Evolutionary conservation across 2,113 vertebrate species (phyloP).

Genomic region (Amphiprion percula): DNA sequence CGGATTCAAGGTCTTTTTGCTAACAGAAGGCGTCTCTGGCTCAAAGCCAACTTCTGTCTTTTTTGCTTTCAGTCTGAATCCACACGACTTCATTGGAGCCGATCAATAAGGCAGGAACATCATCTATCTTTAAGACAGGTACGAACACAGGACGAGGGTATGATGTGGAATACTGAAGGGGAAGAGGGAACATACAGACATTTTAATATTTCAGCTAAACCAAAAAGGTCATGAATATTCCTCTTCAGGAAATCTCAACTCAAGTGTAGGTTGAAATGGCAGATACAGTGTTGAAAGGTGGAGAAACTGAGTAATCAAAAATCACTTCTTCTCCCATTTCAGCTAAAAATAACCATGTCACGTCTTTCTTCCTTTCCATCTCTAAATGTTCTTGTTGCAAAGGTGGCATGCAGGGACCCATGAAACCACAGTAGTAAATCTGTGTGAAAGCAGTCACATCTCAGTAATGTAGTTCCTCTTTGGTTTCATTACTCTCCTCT

Average conservation of each 20-base stretch:
- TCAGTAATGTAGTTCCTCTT: background rate
- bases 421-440: background rate
- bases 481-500: background rate
- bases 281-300: background rate
- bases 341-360: too few relatives aligned
- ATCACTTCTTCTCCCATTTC: too few relatives aligned
- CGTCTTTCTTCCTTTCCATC: too few relatives aligned
- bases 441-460: background rate
- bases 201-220: constrained; percentile 5
- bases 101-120: constrained; percentile 39
- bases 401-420: background rate
- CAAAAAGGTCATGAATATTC: constrained; percentile 11
- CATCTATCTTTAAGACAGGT: constrained; percentile 49
- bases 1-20: background rate
- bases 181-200: background rate
- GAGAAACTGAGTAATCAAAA: too few relatives aligned
- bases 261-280: background rate
- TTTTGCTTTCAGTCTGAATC: constrained; percentile 30
- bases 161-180: constrained; percentile 22
- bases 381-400: too few relatives aligned
- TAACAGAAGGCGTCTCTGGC: background rate
- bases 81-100: constrained; percentile 3
- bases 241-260: background rate
- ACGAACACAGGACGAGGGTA: constrained; percentile 1
- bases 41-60: background rate